Base-by-base conservation (phyloP, 23 tunicate species). In the Ascidia mentula region DNA sequence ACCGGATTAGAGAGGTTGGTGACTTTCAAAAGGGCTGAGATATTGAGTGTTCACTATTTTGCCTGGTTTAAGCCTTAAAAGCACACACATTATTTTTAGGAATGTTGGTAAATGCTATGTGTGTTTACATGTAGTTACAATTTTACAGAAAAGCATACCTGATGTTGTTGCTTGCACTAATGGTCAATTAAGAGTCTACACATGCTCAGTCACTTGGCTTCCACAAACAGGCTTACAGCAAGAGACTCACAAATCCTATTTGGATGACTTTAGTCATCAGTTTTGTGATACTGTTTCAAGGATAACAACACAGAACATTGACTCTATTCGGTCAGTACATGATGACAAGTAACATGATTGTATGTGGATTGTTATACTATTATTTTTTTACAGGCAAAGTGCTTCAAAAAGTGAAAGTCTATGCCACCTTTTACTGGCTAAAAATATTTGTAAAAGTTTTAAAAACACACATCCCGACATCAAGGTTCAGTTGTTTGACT, bases 161-260 rank as follows among this genome's bases (percentile, higher is more conserved):
- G 39, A 75, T 59, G 74, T 46, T 33, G 81, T 83, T 28, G 31
- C 60, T 31, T 37, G 42, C n/a, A 46, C 87, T 26, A 18, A 83
- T 0, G 81, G 87, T 1, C 61, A 75, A 37, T 32, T 60, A 1
- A 69, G 76, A 60, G 87, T 83, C 20, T 83, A 83, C 75, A 75
- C 59, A 40, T 83, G 87, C 36, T 69, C 80, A 31, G 87, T 83
- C 5, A 76, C 37, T 42, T 83, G 87, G 87, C 46, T 83, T 69
- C 87, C 87, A 9, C 87, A 83, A 60, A 75, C 76, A 7, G 87
- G 87, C 31, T 53, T 83, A 28, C 75, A 83, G 6, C 38, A 45
- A 61, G 76, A 83, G 9, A 38, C 81, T 30, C 87, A 83, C 65
- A 69, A 24, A 32, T 38, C 36, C 12, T 83, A 83, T 39, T 26